phyloP scores from a whole-genome alignment of 2,888 invertebrate genomes.

The Lutraria lutraria region DNA sequence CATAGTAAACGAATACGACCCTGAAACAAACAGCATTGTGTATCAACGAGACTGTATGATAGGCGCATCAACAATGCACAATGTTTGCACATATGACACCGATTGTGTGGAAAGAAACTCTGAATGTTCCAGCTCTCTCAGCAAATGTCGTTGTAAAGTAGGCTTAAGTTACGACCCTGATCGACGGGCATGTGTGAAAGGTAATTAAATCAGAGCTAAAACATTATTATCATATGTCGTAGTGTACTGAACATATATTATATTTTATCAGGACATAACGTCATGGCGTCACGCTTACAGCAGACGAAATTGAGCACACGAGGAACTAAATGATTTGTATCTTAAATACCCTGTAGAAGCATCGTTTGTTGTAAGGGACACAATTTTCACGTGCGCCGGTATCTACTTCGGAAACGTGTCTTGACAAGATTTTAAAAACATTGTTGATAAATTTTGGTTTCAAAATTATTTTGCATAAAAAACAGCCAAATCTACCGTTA shows the following conservation, averaged over 20 bases:
- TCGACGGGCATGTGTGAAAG: not conserved
- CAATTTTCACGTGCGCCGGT: no score
- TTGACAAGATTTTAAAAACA: no score
- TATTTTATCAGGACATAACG: no score
- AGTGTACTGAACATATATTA: not conserved
- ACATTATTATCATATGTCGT: not conserved
- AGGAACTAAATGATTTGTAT: no score
- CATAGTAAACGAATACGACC: not conserved
- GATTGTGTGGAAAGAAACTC: not conserved
- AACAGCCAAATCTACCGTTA: no score
- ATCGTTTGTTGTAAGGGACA: no score
- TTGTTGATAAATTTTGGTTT: no score
- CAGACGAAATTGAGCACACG: no score
- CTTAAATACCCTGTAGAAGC: no score
- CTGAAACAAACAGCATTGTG: not conserved
- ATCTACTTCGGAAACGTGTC: no score
- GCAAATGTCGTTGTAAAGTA: not conserved
- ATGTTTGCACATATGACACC: not conserved
- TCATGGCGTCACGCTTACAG: no score
- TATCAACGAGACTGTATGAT: not conserved
- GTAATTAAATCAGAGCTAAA: not conserved
- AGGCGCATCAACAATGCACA: not conserved
- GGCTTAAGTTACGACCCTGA: not conserved
- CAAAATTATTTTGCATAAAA: no score
- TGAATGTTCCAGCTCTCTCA: not conserved